Base-by-base conservation (phyloP, 2,113 vertebrate genomes). In the Pituophis catenifer region DNA sequence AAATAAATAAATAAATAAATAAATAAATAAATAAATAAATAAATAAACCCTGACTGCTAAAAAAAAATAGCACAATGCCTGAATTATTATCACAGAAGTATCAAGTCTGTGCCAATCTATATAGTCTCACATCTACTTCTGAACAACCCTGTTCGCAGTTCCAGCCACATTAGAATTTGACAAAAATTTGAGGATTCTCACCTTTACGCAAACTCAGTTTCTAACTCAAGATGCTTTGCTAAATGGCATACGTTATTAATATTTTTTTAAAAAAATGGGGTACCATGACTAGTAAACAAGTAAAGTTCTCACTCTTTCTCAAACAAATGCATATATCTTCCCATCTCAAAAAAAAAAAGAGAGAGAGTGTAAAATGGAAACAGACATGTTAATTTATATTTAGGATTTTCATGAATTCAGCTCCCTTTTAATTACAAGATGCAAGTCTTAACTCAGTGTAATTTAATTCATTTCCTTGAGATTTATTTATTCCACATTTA, bases 381-480 rank as follows among this genome's bases (percentile, higher is more conserved):
- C 13, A 91, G 54, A 94, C 93, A 38, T 53, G 91, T 92, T 95
- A 89, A 94, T 94, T 96, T 93, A 58, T 94, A 93, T 94, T 95
- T 94, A 81, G 93, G 33, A 88, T 86, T 92, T 86, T 57, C 92
- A 90, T 93, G 93, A 70, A 97, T 96, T 91, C 94, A 94, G 86
- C 94, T 59, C 15, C 92, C 91, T 95, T 97, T 97, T 97, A 97
- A 97, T 97, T 95, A 95, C 13, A 94, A 70, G 57, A 96, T 94
- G 89, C 89, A 93, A 93, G 62, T 17, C 90, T 95, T 90, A 90
- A 44, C 48, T 0, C 55, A 92, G 93, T 95, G 94, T 94, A 94
- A 93, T 95, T 97, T 93, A 93, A 96, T 96, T 95, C 94, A 93
- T 93, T 90, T 62, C 89, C 58, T 90, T 59, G 93, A 93, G 57